Evolutionary conservation across 2,888 invertebrate species (phyloP).

Genomic region (Tuberolachnus salignus): DNA sequence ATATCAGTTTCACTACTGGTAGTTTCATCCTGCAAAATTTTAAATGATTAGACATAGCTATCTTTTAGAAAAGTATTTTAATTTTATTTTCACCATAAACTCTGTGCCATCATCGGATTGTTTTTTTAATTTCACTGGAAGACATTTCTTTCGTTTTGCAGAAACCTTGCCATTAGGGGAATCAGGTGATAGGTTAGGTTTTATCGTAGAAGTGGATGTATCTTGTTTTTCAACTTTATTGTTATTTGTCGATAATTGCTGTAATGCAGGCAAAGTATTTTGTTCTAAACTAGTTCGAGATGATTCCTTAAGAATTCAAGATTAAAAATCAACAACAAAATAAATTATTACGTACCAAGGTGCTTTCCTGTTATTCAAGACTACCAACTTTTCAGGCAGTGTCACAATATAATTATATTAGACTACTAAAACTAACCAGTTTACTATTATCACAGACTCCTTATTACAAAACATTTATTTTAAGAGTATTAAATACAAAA

Average conservation of each 20-base stretch:
- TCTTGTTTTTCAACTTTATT: slow-evolving; percentile 47
- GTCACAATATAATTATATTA: too few relatives aligned
- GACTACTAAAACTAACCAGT: too few relatives aligned
- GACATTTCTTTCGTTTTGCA: slow-evolving; percentile 59
- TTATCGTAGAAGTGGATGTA: slow-evolving; percentile 40
- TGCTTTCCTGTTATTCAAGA: too few relatives aligned
- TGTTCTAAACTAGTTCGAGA: slow-evolving; percentile 58
- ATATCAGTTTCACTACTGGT: slow-evolving; percentile 53
- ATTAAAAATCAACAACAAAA: neutral
- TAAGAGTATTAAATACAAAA: too few relatives aligned
- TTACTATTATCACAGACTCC: too few relatives aligned
- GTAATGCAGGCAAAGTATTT: slow-evolving; percentile 39
- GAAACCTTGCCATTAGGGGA: slow-evolving; percentile 49
- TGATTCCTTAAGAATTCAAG: slow-evolving; percentile 28
- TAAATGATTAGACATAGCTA: neutral
- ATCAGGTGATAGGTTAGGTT: slow-evolving; percentile 35
- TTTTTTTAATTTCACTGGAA: slow-evolving; percentile 58
- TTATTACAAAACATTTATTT: too few relatives aligned
- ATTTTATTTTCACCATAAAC: slow-evolving; percentile 39
- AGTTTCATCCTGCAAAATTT: slow-evolving; percentile 44
- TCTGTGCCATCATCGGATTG: slow-evolving; percentile 40
- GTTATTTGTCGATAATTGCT: slow-evolving; percentile 49
- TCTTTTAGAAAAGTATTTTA: neutral
- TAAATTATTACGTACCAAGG: too few relatives aligned
- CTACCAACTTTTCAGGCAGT: too few relatives aligned